Base-by-base conservation (phyloP, 37 sponge, comb jelly and placozoan species). In the Haliclona indistincta region DNA sequence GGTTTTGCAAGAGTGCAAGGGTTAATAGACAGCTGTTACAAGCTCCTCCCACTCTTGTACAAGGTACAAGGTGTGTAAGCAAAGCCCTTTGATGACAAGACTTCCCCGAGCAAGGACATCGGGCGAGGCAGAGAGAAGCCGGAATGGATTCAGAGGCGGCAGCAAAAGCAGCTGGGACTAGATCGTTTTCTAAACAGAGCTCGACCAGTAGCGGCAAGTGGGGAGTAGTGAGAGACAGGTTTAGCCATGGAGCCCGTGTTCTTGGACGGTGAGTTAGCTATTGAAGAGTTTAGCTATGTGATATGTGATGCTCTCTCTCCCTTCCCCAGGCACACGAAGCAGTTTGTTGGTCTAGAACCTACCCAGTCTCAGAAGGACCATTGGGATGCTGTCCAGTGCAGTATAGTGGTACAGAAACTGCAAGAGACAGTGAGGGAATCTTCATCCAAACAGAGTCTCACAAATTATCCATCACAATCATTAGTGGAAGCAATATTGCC, bases 331-430 rank as follows among this genome's bases (percentile, higher is more conserved):
- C 68, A 67, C 29, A 19, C 58, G 26, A 40, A 68, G 6, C 33
- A 52, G 36, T 45, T 65, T 25, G 84, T 83, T 38, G 84, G 84
- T 42, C 36, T 83, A 44, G 47, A 76, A 52, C 84, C 63, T 34
- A 37, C 63, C 1, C 17, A 60, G 4, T 56, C 44, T 29, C 68
- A 69, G 63, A 54, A 54, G 37, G 33, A 34, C 0, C 84, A 83
- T 47, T 74, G 74, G 77, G 69, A 70, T 34, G 69, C 68, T 32
- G 34, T 83, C 54, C 69, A 83, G 38, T 43, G 75, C 15, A 56
- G 54, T 55, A 39, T 82, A 4, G 37, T 44, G 39, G 66, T 43
- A 0, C 35, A 28, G 2, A 33, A 11, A 1, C 13, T 40, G 26
- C 23, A 23, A 20, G 30, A 47, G 55, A n/a, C 6, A 25, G 26